Base-by-base conservation (phyloP, 2,888 invertebrate species). In the Nomada ruficornis region DNA sequence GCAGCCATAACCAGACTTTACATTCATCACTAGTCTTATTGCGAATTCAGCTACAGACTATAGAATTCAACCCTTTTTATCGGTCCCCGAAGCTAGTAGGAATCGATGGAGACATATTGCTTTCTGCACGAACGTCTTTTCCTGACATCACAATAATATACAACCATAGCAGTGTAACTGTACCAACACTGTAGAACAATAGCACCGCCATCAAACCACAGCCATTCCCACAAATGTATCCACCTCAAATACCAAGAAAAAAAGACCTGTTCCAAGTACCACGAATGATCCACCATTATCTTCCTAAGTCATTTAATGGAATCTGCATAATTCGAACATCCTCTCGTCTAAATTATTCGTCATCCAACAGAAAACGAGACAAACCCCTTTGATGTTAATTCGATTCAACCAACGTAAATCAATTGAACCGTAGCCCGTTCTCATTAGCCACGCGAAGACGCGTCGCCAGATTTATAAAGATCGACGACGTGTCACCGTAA, bases 381-480 rank as follows among this genome's bases (percentile, higher is more conserved):
- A 5, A 52, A n/a, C 15, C n/a, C 9, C 23, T 23, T n/a, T 55
- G 13, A 29, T n/a, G 26, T 68, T 65, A 69, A 69, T 79, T 78
- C 54, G 62, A 52, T 57, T 50, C 44, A 20, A 5, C 26, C 1
- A 54, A 9, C n/a, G 36, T 57, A 50, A 73, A 77, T 85, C 72
- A 59, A 81, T 47, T 82, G 20, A 36, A 29, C 5, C 18, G 36
- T 36, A 47, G 42, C 11, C 42, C 4, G 36, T 47, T 54, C 59
- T 76, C 55, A 60, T 77, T 82, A 81, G 55, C 47, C 29, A 29
- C 62, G 20, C 64, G 44, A 73, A 64, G 59, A 63, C 73, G 65
- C 54, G 55, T 68, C 59, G 52, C 69, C 42, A 74, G 73, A 77
- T 69, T 74, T 70, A 23, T 64, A 78, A 80, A 77, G 86, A 44